Conservation (phyloP, 2,113 vertebrate species). For the Symphodus melops region DNA sequence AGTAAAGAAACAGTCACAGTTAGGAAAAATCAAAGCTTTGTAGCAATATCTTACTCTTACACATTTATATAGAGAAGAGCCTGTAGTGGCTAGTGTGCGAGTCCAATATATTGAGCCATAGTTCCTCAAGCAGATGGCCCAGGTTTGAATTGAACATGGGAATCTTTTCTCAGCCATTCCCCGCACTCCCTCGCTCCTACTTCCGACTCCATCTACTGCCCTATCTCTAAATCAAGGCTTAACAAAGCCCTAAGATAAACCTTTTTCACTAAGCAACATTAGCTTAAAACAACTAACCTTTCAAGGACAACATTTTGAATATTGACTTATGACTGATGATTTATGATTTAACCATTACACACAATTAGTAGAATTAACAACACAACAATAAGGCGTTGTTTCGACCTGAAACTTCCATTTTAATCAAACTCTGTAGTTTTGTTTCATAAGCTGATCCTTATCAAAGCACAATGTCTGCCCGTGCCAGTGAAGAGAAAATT, state of each 20-base stretch:
- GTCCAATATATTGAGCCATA: too few species aligned
- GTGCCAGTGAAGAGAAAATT: background rate
- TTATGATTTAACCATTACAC: conserved; percentile 32
- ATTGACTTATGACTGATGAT: conserved; percentile 28
- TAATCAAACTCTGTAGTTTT: background rate
- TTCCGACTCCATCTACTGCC: too few species aligned
- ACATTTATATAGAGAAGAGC: background rate
- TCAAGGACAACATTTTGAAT: conserved; percentile 22
- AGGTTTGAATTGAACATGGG: too few species aligned
- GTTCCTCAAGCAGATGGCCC: background rate
- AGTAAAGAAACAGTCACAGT: conserved; percentile 4
- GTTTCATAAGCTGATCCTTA: background rate
- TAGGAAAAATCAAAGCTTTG: conserved; percentile 44
- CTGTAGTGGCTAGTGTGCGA: too few species aligned
- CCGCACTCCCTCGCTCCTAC: too few species aligned
- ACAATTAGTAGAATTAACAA: conserved; percentile 34
- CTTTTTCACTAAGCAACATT: conserved; percentile 14
- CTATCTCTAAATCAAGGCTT: too few species aligned
- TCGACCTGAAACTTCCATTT: background rate
- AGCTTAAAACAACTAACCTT: conserved; percentile 25
- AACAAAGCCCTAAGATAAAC: too few species aligned
- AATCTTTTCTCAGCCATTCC: too few species aligned
- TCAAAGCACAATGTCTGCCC: background rate
- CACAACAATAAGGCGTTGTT: conserved; percentile 29
- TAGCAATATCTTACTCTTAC: conserved; percentile 28